Evolutionary conservation across 2,888 invertebrate genomes (phyloP), one percentile per base, ranked within the genome.

Genomic region (Cloeon dipterum): DNA sequence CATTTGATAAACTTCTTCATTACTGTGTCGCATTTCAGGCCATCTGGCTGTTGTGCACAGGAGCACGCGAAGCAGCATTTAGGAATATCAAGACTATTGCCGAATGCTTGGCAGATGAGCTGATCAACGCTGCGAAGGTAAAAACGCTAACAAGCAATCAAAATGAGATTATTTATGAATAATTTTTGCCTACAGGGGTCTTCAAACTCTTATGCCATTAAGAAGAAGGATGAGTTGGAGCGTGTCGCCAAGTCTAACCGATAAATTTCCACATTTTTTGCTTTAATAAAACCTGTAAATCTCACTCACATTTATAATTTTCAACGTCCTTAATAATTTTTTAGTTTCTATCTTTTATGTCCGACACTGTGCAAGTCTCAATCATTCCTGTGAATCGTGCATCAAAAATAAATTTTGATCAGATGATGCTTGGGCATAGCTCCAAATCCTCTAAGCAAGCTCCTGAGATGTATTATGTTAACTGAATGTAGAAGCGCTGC

Each of bases 211-310:
- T 96, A 98, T 54, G 98, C 98, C 49, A 98, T 98, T 65, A 98
- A 98, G 70, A 98, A 98, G 74, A 98, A 98, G 66, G 98, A 98
- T 61, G 98, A 99, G 68, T 70, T 99, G 62, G 98, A 98, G 66
- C 88, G 98, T 73, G 98, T 99, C 50, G 98, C 98, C 57, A 98
- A 98, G 66, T 96, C 94, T 62, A 99, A 99, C 74, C 86, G 98
- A 83, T 99, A 96, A 88, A 56, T 49, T n/a, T 47, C 42, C 36
- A n/a, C 40, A 42, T 42, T 32, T 38, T 32, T 32, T 38, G 38
- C 38, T 38, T 16, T 29, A 29, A 29, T 29, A 29, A 29, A 29
- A 8, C n/a, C n/a, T n/a, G n/a, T n/a, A n/a, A n/a, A n/a, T n/a
- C n/a, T n/a, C n/a, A n/a, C n/a, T n/a, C n/a, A n/a, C n/a, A n/a